Evolutionary conservation across 1,140 invertebrate genomes (phyloP).

Genomic region (Drosophila erecta): DNA sequence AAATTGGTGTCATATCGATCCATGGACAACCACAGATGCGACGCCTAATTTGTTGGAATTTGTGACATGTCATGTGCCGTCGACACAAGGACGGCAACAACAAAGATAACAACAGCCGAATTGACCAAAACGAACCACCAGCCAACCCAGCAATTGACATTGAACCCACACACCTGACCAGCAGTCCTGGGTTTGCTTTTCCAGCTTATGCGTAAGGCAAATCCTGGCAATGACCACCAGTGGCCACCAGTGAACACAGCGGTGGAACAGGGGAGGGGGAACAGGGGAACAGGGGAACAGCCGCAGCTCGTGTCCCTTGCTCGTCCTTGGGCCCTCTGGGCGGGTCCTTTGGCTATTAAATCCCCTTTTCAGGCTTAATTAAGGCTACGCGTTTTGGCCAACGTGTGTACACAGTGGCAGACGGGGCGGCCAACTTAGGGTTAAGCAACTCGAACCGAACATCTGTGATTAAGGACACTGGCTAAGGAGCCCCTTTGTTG

Average conservation of each 20-base stretch:
- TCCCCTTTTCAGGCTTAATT: constrained; percentile 72
- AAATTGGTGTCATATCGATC: constrained; percentile 70
- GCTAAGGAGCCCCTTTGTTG: constrained; percentile 12
- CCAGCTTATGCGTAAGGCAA: constrained; percentile 54
- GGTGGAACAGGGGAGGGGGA: background rate
- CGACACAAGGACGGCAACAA: constrained; percentile 49
- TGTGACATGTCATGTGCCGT: constrained; percentile 66
- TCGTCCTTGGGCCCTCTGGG: constrained; percentile 56
- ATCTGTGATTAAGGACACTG: constrained; percentile 44
- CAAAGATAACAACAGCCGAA: constrained; percentile 32
- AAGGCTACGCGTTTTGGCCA: constrained; percentile 59
- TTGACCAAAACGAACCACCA: constrained; percentile 5
- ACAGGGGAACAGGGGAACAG: background rate
- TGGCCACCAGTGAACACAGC: constrained; percentile 11
- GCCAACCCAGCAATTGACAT: constrained; percentile 35
- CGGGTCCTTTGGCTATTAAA: constrained; percentile 69
- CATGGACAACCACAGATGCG: constrained; percentile 58
- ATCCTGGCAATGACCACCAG: constrained; percentile 41
- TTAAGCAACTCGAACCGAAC: constrained; percentile 40
- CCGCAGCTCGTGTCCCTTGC: constrained; percentile 52
- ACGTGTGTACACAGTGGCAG: constrained; percentile 46
- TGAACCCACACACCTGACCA: constrained; percentile 45
- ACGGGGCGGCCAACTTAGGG: constrained; percentile 37
- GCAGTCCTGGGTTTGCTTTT: constrained; percentile 38
- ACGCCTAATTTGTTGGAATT: constrained; percentile 62